These are phyloP conservation scores for Nibea coibor DNA, from an alignment of 2,113 vertebrate species.

Conservation along the genomic window DNA sequence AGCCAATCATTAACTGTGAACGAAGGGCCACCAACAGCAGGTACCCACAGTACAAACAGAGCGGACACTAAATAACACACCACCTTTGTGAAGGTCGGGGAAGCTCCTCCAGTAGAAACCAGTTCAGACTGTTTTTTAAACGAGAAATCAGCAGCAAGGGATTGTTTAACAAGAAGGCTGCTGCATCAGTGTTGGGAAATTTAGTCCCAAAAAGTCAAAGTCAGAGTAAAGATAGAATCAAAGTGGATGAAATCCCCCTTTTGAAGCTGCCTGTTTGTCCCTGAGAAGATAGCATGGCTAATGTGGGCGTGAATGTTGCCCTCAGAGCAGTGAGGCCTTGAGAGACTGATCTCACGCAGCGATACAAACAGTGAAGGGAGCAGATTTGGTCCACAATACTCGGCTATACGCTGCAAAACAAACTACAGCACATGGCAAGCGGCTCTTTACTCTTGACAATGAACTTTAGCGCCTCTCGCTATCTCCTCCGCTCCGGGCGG, in stretches of 20 bases:
- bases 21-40: background rate
- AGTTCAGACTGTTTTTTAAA: background rate
- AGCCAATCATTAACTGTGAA: conserved; percentile 63
- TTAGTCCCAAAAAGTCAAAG: background rate
- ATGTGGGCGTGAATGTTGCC: background rate
- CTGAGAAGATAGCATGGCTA: background rate
- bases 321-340: conserved; percentile 3
- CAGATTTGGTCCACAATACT: conserved; percentile 19
- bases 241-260: background rate
- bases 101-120: background rate
- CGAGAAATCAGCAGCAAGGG: background rate
- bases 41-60: conserved; percentile 24
- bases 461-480: conserved; percentile 30
- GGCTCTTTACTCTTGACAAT: conserved; percentile 12
- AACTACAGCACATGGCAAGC: background rate
- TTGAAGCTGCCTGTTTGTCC: background rate
- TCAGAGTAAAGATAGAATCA: background rate
- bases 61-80: conserved; percentile 2
- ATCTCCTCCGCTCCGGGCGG: conserved; percentile 4
- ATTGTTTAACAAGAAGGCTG: no score
- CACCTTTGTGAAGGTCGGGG: background rate
- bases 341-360: conserved; percentile 20
- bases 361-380: conserved; percentile 24
- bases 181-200: background rate
- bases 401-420: conserved; percentile 19